These are phyloP conservation scores for Candoia aspera DNA, from an alignment of 2,113 vertebrate genomes.

Conservation along the genomic window DNA sequence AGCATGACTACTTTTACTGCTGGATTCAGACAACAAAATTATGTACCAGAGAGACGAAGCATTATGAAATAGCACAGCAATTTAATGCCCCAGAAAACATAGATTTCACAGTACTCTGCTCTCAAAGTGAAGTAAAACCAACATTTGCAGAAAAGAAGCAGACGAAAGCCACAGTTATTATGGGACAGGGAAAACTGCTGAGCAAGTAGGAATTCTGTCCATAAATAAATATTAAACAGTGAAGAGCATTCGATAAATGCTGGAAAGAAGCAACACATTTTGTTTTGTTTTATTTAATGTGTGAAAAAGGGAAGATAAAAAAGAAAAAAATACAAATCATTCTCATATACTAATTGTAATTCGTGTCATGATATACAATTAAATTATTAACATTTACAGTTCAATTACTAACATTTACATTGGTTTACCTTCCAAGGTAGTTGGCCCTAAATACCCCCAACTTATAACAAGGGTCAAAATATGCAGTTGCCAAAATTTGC, in stretches of 20 bases:
- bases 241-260: conserved; percentile 37
- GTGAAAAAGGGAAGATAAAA: background rate
- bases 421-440: background rate
- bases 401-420: background rate
- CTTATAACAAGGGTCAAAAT: background rate
- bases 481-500: background rate
- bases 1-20: conserved; percentile 27
- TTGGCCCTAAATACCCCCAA: background rate
- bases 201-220: conserved; percentile 56
- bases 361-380: background rate
- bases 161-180: conserved; percentile 52
- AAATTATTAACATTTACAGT: background rate
- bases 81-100: conserved; percentile 68
- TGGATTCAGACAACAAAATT: conserved; percentile 59
- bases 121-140: conserved; percentile 56
- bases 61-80: conserved; percentile 55
- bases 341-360: background rate
- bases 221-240: conserved; percentile 61
- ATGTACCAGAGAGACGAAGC: conserved; percentile 43
- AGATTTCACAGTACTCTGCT: conserved; percentile 61
- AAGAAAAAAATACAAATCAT: background rate
- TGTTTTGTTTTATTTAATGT: background rate
- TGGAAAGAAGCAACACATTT: background rate
- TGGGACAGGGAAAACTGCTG: conserved; percentile 53
- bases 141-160: conserved; percentile 54